Evolutionary conservation across 2,113 vertebrate genomes (phyloP), one percentile per base, ranked within the genome.

Genomic region (Trinectes maculatus): DNA sequence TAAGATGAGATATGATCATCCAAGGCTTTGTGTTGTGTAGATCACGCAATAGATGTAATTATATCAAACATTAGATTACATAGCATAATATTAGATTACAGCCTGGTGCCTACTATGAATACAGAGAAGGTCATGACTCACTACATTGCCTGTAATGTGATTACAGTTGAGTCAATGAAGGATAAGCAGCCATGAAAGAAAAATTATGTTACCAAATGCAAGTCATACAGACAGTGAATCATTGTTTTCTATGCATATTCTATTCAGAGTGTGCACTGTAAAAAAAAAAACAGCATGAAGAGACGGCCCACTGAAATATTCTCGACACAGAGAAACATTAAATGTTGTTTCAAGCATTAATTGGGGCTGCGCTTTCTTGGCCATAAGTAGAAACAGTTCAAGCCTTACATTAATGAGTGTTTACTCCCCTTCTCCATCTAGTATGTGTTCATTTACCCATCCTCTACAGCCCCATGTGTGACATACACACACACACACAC

Each of bases 121-220:
- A 62, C 67, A 77, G 69, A 88, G 77, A 91, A 88, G 89, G 88
- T 89, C 85, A 90, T 79, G 85, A 85, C 77, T 88, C 84, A 82
- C 74, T 54, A 75, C 66, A 80, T 70, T 71, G 79, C 56, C 52
- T 55, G 72, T 90, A 88, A 87, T 80, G 25, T 84, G 80, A 91
- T 91, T 88, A 89, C 49, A 60, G 74, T 75, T 71, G 62, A 87
- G 77, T 88, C 85, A 87, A 85, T 85, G 65, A 70, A 80, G 69
- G 79, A 87, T 79, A 77, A 80, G 65, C 77, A 66, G 76, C 74
- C 74, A 77, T 85, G 71, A 66, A 86, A 76, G 64, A 79, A 77
- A 51, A 78, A 84, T 74, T n/a, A 77, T 70, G 62, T 66, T 70
- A 85, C 87, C 77, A 78, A 82, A 77, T 34, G 54, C 54, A 26